Evolutionary conservation across 2,113 vertebrate species (phyloP).

Genomic region (Laterallus jamaicensis): DNA sequence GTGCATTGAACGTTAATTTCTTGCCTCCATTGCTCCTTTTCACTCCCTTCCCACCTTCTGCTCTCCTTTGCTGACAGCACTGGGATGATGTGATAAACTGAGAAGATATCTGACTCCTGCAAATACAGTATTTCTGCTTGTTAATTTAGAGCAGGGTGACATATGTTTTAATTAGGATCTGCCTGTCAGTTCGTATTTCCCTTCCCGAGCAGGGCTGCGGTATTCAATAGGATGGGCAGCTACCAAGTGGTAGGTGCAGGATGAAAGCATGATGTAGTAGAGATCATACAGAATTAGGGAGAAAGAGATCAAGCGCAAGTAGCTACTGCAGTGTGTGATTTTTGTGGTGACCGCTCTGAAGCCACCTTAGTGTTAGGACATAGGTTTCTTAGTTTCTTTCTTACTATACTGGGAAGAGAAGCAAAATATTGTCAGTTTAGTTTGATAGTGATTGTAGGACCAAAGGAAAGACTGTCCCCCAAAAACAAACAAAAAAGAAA

Average conservation of each 20-base stretch:
- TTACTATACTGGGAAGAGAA: background rate
- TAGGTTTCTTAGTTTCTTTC: background rate
- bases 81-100: background rate
- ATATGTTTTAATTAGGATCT: background rate
- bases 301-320: background rate
- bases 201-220: background rate
- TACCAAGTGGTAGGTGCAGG: background rate
- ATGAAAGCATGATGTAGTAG: background rate
- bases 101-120: background rate
- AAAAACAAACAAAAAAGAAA: background rate
- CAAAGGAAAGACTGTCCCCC: background rate
- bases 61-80: background rate
- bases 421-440: background rate
- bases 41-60: background rate
- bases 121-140: background rate
- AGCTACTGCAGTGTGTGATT: background rate
- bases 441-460: background rate
- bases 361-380: background rate
- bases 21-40: background rate
- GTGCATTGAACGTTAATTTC: background rate
- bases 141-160: background rate
- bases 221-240: background rate
- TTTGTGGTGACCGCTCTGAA: background rate
- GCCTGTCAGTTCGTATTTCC: background rate
- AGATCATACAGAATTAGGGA: background rate